Base-by-base conservation (phyloP, 2,888 invertebrate genomes). In the Seladonia tumulorum region DNA sequence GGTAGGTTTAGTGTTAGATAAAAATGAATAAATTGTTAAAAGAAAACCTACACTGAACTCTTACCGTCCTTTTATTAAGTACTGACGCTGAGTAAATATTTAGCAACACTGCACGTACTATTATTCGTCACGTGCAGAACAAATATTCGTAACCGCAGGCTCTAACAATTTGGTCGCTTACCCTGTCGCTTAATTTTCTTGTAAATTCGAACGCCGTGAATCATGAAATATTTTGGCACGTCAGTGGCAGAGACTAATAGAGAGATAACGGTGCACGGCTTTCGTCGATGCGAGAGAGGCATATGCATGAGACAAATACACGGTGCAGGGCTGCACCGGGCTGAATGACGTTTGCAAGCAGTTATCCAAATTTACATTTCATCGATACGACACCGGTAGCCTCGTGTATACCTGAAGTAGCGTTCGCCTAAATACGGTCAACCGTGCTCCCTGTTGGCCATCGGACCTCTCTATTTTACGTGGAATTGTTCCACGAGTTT, bases 301-400 rank as follows among this genome's bases (percentile, higher is more conserved):
- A 73, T 82, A 80, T 87, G 82, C 82, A 86, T 79, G 86, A 75
- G 86, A 66, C 77, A 81, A 57, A 29, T 60, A 35, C 71, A 25
- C n/a, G 25, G 29, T 45, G 70, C 60, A 70, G n/a, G n/a, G 25
- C n/a, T 75, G 57, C 68, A 39, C 22, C 35, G 68, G 71, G 47
- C 49, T 25, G 77, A 81, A 78, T 79, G 82, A 81, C 82, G 82
- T 82, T 87, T 88, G 77, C 82, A 78, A 81, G 76, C 82, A 81
- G 85, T 90, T 89, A 90, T 90, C 84, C 86, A 84, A 83, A 90
- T 90, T 91, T 90, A 82, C 91, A 89, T 88, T 90, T 91, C 83
- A 88, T 90, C 88, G 91, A 88, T 90, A 88, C 83, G 79, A 81
- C 76, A 85, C 77, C 74, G 77, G 77, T 74, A 77, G 68, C 76